Evolutionary conservation across 1,140 invertebrate species (phyloP).

Genomic region (Trichonephila clavipes): DNA sequence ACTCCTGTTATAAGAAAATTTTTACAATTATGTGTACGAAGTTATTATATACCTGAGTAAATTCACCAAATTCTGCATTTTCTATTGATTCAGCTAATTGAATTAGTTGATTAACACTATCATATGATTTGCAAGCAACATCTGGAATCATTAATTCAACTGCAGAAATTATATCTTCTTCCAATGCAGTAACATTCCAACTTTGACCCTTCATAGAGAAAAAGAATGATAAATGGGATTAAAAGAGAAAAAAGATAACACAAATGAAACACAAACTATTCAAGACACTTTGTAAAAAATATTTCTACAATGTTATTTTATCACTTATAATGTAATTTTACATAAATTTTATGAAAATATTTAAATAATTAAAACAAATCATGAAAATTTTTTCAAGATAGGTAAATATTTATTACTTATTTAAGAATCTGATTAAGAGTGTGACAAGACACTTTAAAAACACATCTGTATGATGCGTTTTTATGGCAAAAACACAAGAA

Average conservation of each 20-base stretch:
- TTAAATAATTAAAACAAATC: no score
- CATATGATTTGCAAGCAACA: conserved; percentile 87
- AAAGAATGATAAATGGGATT: not conserved
- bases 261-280: no score
- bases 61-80: conserved; percentile 73
- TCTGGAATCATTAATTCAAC: conserved; percentile 85
- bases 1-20: not conserved
- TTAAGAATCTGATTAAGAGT: no score
- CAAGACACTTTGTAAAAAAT: no score
- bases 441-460: no score
- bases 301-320: no score
- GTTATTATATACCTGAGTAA: conserved; percentile 58
- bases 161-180: conserved; percentile 85
- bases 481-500: no score
- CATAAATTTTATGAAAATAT: no score
- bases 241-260: not conserved
- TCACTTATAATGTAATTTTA: no score
- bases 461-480: no score
- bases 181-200: conserved; percentile 86
- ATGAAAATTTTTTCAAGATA: no score
- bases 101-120: conserved; percentile 81
- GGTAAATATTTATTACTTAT: no score
- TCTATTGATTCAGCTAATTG: conserved; percentile 70
- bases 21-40: not conserved
- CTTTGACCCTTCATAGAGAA: conserved; percentile 82